Evolutionary conservation across 1,140 invertebrate genomes (phyloP), one percentile per base, ranked within the genome.

Genomic region (Achroia grisella): DNA sequence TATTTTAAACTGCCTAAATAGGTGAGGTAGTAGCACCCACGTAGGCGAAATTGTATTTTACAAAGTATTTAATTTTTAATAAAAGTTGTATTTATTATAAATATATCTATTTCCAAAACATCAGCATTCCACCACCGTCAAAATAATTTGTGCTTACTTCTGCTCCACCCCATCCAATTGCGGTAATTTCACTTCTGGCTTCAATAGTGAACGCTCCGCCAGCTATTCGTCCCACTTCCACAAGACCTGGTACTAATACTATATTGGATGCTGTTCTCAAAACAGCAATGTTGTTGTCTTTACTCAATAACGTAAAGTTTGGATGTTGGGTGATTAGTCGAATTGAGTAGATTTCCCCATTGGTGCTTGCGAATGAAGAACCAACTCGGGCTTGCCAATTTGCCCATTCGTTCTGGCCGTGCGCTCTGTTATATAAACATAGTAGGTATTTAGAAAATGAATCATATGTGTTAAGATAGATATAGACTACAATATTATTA

Each of bases 281-380:
- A 0, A 81, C 62, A 4, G 92, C 92, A 2, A 94, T 59, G 56
- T 94, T 91, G 56, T 93, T 90, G 2, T 80, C 71, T 2, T 89
- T 62, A 40, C 89, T 91, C 0, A 56, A 45, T 0, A 82, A 44
- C 34, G 88, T 86, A 66, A 88, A 93, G 11, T 81, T 49, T 1
- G 88, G 86, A 61, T 93, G 89, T 4, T 45, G 39, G 0, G 53
- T 71, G 33, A 81, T 75, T 4, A 27, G 88, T 44, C 30, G 39
- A 23, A 81, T 52, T 11, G 69, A 28, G 51, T 75, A 51, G 15
- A 63, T 46, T 1, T 47, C 39, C 0, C 77, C 77, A 2, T 54
- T 49, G 1, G 53, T 52, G 29, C 60, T 62, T 0, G 58, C 51
- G 23, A 42, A 58, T 0, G 64, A 42, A 10, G 77, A 70, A 0